Percentiles rank a stretch among this genome's conserved stretches.
phyloP scores from a whole-genome alignment of 1,140 invertebrate species.

The Lamellibrachia luymesi region DNA sequence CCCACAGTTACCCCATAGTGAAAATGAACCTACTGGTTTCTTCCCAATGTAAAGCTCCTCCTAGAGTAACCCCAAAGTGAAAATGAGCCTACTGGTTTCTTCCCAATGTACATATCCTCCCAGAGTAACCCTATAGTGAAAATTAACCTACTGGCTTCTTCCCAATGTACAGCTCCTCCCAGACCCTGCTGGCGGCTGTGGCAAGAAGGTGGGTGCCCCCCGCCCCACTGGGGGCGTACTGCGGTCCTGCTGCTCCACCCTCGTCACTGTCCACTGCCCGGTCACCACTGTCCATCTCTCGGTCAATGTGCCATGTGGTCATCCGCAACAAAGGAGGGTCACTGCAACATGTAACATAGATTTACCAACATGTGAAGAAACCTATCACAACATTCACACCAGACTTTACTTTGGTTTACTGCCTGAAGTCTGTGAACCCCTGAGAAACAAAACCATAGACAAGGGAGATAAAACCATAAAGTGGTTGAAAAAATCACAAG shows the following conservation, averaged over 20 bases:
- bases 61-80: constrained; percentile 66
- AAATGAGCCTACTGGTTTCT: too few species aligned
- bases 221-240: constrained; percentile 57
- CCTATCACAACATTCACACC: constrained; percentile 55
- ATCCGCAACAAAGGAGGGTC: constrained; percentile 68
- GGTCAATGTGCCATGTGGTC: constrained; percentile 87
- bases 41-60: constrained; percentile 95
- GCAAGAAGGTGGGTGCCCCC: constrained; percentile 83
- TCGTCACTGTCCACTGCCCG: constrained; percentile 31
- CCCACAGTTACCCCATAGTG: constrained; percentile 69
- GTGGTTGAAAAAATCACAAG: too few species aligned
- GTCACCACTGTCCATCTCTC: constrained; percentile 28
- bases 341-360: constrained; percentile 27
- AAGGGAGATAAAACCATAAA: too few species aligned
- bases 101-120: too few species aligned
- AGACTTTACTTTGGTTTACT: too few species aligned
- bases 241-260: background rate
- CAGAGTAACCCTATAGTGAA: background rate
- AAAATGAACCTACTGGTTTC: constrained; percentile 72
- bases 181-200: constrained; percentile 83
- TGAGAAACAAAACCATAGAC: too few species aligned
- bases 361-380: background rate
- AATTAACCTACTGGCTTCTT: constrained; percentile 79
- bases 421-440: too few species aligned
- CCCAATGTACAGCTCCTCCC: constrained; percentile 94